Evolutionary conservation across 37 sponge, comb jelly and placozoan genomes (phyloP), one percentile per base, ranked within the genome.

Genomic region (Crambe crambe): DNA sequence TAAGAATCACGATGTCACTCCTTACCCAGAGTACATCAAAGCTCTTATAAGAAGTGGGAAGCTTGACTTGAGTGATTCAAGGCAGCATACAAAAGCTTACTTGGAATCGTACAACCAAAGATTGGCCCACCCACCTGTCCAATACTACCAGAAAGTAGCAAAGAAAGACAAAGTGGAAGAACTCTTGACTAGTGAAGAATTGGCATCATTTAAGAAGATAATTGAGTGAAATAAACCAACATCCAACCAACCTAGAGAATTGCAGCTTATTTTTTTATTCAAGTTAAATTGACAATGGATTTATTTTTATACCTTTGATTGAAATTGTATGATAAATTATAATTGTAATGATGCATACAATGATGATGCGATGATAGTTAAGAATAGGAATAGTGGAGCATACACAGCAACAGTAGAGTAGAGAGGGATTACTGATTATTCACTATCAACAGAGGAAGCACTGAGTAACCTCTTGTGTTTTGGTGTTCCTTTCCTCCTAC

Each of bases 11-110:
- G 87, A 83, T 57, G 94, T 89, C 0, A 89, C 90, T 0, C 90
- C 94, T 0, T 95, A 92, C 68, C 93, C 96, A 10, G 96, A 95
- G 34, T 95, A 83, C 56, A 38, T 92, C 44, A 89, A 89, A 64
- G 42, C 51, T 23, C 41, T 34, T 43, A 37, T 94, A 10, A 27
- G 32, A 37, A 32, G 25, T 18, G 73, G 75, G 1, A 63, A 79
- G 32, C n/a, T 94, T 23, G 76, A 85, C 65, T 47, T 95, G 66
- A 68, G 27, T 32, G 69, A 36, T 36, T 51, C 41, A 10, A 42
- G 92, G 27, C 80, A 76, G 32, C 95, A 95, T 72, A 95, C 95
- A 2, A 61, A 79, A 37, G 72, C 30, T 4, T 95, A 91, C 70
- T 47, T 95, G 29, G 73, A 74, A 37, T 81, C 83, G 8, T 91